These are phyloP conservation scores for Bibio marci DNA, from an alignment of 2,888 invertebrate species.

Conservation along the genomic window DNA sequence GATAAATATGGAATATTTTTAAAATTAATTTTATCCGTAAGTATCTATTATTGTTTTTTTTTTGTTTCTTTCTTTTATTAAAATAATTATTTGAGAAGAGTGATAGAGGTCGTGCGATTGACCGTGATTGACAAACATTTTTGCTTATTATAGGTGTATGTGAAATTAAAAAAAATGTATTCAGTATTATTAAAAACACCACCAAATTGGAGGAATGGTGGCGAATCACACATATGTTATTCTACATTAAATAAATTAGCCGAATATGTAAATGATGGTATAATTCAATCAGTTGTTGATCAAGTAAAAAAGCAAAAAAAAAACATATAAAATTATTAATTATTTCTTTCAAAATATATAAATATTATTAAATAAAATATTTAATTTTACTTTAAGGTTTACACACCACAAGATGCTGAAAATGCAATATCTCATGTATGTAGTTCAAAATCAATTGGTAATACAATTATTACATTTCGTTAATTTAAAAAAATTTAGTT, in stretches of 20 bases:
- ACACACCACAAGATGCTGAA: conserved; percentile 27
- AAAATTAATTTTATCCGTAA: conserved; percentile 28
- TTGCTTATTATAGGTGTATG: conserved; percentile 4
- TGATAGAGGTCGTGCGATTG: too few species aligned
- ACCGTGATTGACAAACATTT: too few species aligned
- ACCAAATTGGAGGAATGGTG: conserved; percentile 6
- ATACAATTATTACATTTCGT: conserved; percentile 32
- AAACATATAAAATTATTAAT: too few species aligned
- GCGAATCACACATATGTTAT: conserved; percentile 25
- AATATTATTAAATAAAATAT: too few species aligned
- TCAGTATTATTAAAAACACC: conserved; percentile 1
- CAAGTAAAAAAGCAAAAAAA: conserved; percentile 29
- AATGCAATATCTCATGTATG: conserved; percentile 29
- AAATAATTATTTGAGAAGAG: too few species aligned
- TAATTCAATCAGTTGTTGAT: conserved; percentile 39
- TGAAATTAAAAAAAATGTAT: conserved; percentile 5
- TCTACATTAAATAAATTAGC: conserved; percentile 21
- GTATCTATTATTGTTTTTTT: conserved; percentile 11
- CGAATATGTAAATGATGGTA: conserved; percentile 34
- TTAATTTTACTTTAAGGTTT: conserved; percentile 1
- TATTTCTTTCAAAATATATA: too few species aligned
- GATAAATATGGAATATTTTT: conserved; percentile 34
- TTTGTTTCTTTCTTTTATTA: too few species aligned
- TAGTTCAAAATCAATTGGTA: conserved; percentile 28
- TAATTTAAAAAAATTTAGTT: too few species aligned